Evolutionary conservation across 2,888 invertebrate genomes (phyloP), one percentile per base, ranked within the genome.

Genomic region (Trichopria drosophilae): DNA sequence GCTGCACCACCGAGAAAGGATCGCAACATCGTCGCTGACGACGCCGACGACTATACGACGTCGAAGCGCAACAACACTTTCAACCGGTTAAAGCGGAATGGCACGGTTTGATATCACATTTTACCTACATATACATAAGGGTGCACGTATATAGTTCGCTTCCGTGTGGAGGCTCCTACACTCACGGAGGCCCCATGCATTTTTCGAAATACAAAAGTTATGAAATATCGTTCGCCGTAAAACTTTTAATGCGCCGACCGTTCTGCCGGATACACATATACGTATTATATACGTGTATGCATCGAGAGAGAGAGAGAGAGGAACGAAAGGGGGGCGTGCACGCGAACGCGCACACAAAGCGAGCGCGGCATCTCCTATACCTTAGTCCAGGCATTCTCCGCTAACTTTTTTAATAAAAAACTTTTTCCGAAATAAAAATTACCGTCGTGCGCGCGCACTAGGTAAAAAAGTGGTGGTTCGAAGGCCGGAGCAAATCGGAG

Each of bases 361-460:
- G 6, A 44, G 23, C 46, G 29, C 26, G 52, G 55, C 10, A 20
- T 19, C 23, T 29, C 31, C 15, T 12, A 23, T 15, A 12, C 34
- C 20, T 22, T 20, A 34, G 18, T 13, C 45, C 43, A 43, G 43
- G 42, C 40, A 40, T 40, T 15, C 24, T 23, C n/a, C 13, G 59
- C 61, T 60, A 73, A 73, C 72, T 74, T 74, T 74, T 73, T 73
- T 73, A 73, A 71, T 74, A 73, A 74, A 73, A 73, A 73, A 72
- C 67, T 74, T 71, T 68, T 70, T 70, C 57, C 63, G 62, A 67
- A 67, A 69, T 66, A 71, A 69, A 70, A 69, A 66, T 68, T 63
- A 60, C 59, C 63, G 61, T 18, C 22, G 4, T 10, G 53, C 52
- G 43, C 53, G 45, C 29, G 37, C 18, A 6, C 20, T 18, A 24